Evolutionary conservation across 2,797 vertebrate species (phyloP), one percentile per base, ranked within the genome.

Genomic region (Lithobates pipiens): DNA sequence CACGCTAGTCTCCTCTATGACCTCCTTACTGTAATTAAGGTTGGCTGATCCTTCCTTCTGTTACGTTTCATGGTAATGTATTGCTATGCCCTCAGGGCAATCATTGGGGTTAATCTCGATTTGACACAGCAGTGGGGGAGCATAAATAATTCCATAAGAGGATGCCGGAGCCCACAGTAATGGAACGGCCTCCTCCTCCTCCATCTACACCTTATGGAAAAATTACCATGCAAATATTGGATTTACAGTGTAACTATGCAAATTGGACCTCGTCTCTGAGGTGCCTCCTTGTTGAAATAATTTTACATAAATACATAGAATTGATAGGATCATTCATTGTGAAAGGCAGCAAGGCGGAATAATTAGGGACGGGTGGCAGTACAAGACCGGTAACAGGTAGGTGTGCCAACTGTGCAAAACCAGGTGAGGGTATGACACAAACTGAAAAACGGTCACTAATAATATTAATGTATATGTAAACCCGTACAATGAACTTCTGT

Each of bases 301-400:
- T 73, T 86, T 82, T 77, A 73, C 85, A 86, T 86, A 82, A 86
- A 86, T 86, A 82, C 85, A 86, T 86, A 82, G 77, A 82, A 82
- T 86, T 77, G 63, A 77, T 77, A 67, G 69, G 27, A 65, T 77
- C 74, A 36, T 82, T 86, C 82, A 78, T 82, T 82, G 85, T 73
- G 68, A 77, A 57, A 82, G 75, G 80, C 75, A 73, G 85, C 50
- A 68, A 68, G 75, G 29, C 50, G 21, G 74, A 82, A 82, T 82
- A 82, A 73, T 72, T 67, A 61, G 79, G 36, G 50, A 69, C 9
- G 46, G 34, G 16, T 77, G 7, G 15, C 23, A 39, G n/a, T 13
- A 54, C 18, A 34, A 18, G 46, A 21, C 23, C 27, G 5, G 21
- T 61, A n/a, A 69, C 23, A 16, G 32, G n/a, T 42, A 69, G 71